A percentile compares a stretch with the other conserved stretches of the same genome.
These are phyloP conservation scores for Austrofundulus limnaeus DNA, from an alignment of 2,113 vertebrate species.

Conservation along the genomic window DNA sequence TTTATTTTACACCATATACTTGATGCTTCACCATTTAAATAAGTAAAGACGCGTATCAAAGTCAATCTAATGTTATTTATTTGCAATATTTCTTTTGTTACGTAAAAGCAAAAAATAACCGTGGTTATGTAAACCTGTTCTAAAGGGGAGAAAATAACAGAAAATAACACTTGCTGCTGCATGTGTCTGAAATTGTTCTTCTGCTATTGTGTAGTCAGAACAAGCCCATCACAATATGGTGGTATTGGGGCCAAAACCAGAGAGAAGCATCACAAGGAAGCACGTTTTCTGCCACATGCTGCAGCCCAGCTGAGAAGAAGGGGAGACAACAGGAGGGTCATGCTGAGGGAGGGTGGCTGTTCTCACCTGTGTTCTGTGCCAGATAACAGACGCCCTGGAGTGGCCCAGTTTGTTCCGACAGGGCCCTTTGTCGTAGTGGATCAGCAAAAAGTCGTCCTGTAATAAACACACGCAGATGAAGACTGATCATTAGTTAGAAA, in stretches of 20 bases:
- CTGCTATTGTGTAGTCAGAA: conserved; percentile 41
- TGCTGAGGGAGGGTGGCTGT: background rate
- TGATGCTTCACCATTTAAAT: conserved; percentile 15
- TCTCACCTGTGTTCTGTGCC: conserved; percentile 98
- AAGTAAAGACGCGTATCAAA: conserved; percentile 2
- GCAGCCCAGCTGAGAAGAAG: conserved; percentile 20
- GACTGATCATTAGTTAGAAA: conserved; percentile 36
- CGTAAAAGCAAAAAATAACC: background rate
- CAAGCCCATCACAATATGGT: background rate
- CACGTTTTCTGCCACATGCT: conserved; percentile 53
- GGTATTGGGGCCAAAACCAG: conserved; percentile 15
- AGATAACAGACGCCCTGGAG: conserved; percentile 97
- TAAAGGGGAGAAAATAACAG: background rate
- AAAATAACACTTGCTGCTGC: conserved; percentile 9
- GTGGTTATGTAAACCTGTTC: conserved; percentile 31
- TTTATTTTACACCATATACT: too few relatives aligned
- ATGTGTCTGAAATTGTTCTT: conserved; percentile 17
- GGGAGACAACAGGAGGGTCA: background rate
- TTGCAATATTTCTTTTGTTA: conserved; percentile 21
- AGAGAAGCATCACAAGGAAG: conserved; percentile 1
- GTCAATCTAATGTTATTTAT: conserved; percentile 5
- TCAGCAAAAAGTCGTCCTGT: conserved; percentile 97
- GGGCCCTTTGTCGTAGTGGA: conserved; percentile 98
- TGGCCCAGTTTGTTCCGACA: conserved; percentile 98
- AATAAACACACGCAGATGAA: conserved; percentile 26